A percentile compares a stretch with the other conserved stretches of the same genome.
Conservation (phyloP, 2,888 invertebrate genomes). For the Agrilus cyanescens region DNA sequence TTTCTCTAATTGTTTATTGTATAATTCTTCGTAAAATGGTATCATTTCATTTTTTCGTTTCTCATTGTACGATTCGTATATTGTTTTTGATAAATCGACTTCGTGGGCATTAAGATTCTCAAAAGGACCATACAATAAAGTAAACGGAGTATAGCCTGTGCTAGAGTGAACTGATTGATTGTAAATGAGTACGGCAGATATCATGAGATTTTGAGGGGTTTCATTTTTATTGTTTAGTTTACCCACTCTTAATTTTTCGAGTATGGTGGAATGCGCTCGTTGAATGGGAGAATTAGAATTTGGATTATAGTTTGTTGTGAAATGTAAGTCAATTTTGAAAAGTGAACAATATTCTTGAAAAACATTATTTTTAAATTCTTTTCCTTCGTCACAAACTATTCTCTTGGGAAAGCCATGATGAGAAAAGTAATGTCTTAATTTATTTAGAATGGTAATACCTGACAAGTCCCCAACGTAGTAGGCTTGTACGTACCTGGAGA, state of each 20-base stretch:
- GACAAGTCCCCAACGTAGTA: conserved; percentile 7
- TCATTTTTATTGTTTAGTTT: conserved; percentile 5
- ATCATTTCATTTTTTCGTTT: conserved; percentile 7
- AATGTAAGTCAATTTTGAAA: conserved; percentile 12
- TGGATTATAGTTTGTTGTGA: conserved; percentile 6
- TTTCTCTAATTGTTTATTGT: conserved; percentile 6
- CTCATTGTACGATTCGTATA: conserved; percentile 14
- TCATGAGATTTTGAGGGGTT: conserved; percentile 6
- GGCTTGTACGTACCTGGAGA: conserved; percentile 10
- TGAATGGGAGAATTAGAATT: conserved; percentile 12
- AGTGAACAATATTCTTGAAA: conserved; percentile 9
- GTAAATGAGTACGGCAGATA: conserved; percentile 4
- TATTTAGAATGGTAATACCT: conserved; percentile 7
- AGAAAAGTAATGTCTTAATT: conserved; percentile 8
- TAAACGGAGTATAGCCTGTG: conserved; percentile 9
- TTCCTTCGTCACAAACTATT: conserved; percentile 13
- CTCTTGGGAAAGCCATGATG: conserved; percentile 11
- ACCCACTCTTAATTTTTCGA: conserved; percentile 6
- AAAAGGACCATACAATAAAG: conserved; percentile 5
- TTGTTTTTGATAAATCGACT: conserved; percentile 11
- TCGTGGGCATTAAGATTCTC: conserved; percentile 9
- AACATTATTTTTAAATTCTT: conserved; percentile 12
- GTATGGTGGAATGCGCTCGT: conserved; percentile 10
- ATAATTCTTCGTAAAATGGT: conserved; percentile 8
- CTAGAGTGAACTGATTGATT: conserved; percentile 9